Base-by-base conservation (phyloP, 2,888 invertebrate species). In the Elaeidobius kamerunicus region DNA sequence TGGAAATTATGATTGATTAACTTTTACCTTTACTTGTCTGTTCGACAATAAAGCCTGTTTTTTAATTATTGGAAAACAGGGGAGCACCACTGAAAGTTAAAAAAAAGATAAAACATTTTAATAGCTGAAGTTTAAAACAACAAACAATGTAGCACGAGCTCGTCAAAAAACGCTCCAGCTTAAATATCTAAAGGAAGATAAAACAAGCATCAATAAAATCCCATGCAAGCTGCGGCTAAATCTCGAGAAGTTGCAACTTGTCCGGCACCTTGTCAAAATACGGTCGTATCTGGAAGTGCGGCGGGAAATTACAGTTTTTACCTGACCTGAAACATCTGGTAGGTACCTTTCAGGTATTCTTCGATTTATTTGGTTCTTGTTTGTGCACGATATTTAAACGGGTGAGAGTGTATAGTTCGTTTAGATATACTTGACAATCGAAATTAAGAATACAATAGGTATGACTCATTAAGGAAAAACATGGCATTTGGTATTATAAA, bases 271-370 rank as follows among this genome's bases (percentile, higher is more conserved):
- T 32, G 32, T 32, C 32, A 32, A 36, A 36, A 17, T 18, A 12
- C 14, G 14, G 15, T 12, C 28, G 16, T 16, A 23, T 20, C 20
- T 11, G 35, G 44, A 14, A 27, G 9, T 16, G 5, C 32, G 32
- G n/a, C 32, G n/a, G 32, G 32, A 32, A 32, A 32, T 32, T 12
- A 32, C 7, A 32, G 5, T 35, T 34, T 27, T 44, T 44, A 44
- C 44, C 44, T 44, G 44, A 19, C 44, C 35, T 35, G 3, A 44
- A 43, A 44, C 44, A 44, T 4, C 5, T 32, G 44, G 35, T 44
- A 27, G 15, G 34, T 14, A n/a, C 19, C 34, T 44, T 43, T 34
- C 44, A 27, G 27, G 44, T 44, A 35, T 36, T 34, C 23, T 44
- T 35, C 23, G 23, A 44, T 44, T 23, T 43, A 19, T 43, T 19